Conservation (phyloP, 2,113 vertebrate genomes). For the Mus spicilegus region DNA sequence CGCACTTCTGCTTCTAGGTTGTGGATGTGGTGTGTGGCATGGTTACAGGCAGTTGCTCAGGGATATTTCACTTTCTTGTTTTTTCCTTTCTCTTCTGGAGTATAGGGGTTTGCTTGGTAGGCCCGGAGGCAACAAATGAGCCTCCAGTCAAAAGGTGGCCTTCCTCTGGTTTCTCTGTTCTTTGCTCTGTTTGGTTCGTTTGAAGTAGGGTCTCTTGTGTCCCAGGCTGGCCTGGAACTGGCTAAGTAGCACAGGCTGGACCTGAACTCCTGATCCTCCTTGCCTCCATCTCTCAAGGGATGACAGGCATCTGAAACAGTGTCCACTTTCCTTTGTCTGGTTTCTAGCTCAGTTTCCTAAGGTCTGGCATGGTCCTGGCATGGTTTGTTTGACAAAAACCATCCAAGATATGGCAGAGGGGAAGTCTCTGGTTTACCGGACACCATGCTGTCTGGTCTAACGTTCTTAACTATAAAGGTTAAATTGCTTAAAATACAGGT, state of each 20-base stretch:
- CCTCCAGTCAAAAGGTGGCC: neutral
- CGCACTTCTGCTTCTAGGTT: neutral
- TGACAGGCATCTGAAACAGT: too few species aligned
- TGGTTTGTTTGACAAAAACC: neutral
- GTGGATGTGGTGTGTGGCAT: neutral
- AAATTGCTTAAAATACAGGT: neutral
- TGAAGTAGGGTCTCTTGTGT: neutral
- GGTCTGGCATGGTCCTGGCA: neutral
- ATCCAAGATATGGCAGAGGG: neutral
- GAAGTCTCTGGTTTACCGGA: neutral
- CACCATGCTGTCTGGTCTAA: neutral
- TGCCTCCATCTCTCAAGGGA: neutral
- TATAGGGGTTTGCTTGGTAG: neutral
- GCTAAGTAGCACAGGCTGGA: neutral
- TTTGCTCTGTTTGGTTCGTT: neutral
- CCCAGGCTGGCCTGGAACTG: neutral
- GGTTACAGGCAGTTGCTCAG: neutral
- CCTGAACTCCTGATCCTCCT: neutral
- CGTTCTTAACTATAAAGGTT: constrained; percentile 9
- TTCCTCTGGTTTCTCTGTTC: constrained; percentile 1
- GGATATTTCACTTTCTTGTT: constrained; percentile 5
- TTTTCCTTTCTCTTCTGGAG: neutral
- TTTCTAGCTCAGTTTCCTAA: neutral
- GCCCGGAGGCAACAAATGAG: neutral
- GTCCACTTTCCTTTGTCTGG: neutral